phyloP scores from a whole-genome alignment of 1,140 invertebrate genomes.

The Megathymus violae region DNA sequence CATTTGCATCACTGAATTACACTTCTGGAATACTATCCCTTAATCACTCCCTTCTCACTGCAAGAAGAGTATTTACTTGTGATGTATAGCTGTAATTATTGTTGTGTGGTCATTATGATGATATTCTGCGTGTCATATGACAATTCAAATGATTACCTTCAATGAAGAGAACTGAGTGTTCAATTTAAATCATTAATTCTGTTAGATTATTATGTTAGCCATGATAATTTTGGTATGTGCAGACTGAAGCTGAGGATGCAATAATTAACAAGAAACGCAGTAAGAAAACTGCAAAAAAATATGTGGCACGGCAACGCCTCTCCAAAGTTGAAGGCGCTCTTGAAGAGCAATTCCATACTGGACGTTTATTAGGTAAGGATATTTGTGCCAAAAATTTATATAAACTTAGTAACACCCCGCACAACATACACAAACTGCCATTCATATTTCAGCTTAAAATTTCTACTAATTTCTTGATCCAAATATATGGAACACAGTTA shows the following conservation, averaged over 20 bases:
- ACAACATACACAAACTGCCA: too few relatives aligned
- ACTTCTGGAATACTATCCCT: too few relatives aligned
- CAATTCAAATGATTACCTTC: conserved; percentile 41
- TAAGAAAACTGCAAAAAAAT: conserved; percentile 97
- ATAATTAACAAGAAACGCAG: conserved; percentile 97
- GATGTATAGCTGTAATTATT: too few relatives aligned
- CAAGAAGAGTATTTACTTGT: too few relatives aligned
- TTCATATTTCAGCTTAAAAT: too few relatives aligned
- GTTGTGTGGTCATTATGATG: conserved; percentile 42
- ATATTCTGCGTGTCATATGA: conserved; percentile 76
- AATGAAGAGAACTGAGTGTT: conserved; percentile 34
- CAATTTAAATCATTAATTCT: background rate
- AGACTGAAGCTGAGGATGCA: conserved; percentile 97
- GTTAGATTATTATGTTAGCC: background rate
- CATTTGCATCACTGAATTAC: too few relatives aligned
- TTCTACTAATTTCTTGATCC: too few relatives aligned
- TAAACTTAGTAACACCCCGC: too few relatives aligned
- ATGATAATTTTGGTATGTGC: conserved; percentile 31
- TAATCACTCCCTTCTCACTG: too few relatives aligned
- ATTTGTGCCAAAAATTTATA: too few relatives aligned
- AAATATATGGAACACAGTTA: too few relatives aligned
- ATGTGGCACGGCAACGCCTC: conserved; percentile 94
- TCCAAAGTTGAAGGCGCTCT: conserved; percentile 96
- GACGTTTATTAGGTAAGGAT: conserved; percentile 93
- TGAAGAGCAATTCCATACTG: conserved; percentile 98